Evolutionary conservation across 2,888 invertebrate species (phyloP).

Genomic region (Latrodectus hesperus): DNA sequence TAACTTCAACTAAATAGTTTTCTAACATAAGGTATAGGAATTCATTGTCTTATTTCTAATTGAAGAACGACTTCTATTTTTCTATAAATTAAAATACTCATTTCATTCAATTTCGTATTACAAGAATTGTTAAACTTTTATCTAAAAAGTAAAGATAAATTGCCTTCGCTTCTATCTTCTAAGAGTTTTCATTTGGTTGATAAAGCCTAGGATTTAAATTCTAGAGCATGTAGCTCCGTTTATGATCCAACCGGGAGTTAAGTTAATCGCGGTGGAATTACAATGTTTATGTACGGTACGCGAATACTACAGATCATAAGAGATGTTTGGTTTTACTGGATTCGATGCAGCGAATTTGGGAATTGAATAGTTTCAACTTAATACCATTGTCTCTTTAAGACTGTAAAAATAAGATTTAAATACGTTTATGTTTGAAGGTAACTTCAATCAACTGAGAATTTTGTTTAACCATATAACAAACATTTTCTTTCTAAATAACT

Average conservation of each 20-base stretch:
- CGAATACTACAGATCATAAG: slow-evolving; percentile 11
- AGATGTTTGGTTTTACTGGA: background rate
- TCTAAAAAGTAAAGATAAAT: too few species aligned
- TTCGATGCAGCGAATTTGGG: background rate
- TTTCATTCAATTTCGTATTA: background rate
- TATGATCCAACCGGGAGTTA: slow-evolving; percentile 21
- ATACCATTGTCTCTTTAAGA: too few species aligned
- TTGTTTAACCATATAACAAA: background rate
- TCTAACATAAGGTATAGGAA: too few species aligned
- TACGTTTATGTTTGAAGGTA: background rate
- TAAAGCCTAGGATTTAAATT: slow-evolving; percentile 10
- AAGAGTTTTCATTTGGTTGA: slow-evolving; percentile 41
- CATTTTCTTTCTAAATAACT: too few species aligned
- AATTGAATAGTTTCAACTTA: too few species aligned
- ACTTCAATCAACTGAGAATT: background rate
- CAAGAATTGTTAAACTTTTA: too few species aligned
- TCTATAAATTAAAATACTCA: background rate
- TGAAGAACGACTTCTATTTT: too few species aligned
- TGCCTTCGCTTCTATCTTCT: background rate
- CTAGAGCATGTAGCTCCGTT: background rate
- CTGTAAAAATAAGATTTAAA: too few species aligned
- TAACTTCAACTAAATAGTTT: too few species aligned
- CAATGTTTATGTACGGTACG: slow-evolving; percentile 17
- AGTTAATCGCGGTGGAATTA: background rate
- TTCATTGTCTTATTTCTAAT: too few species aligned